Evolutionary conservation across 2,113 vertebrate species (phyloP).

Genomic region (Ptilorrhoa leucosticta): DNA sequence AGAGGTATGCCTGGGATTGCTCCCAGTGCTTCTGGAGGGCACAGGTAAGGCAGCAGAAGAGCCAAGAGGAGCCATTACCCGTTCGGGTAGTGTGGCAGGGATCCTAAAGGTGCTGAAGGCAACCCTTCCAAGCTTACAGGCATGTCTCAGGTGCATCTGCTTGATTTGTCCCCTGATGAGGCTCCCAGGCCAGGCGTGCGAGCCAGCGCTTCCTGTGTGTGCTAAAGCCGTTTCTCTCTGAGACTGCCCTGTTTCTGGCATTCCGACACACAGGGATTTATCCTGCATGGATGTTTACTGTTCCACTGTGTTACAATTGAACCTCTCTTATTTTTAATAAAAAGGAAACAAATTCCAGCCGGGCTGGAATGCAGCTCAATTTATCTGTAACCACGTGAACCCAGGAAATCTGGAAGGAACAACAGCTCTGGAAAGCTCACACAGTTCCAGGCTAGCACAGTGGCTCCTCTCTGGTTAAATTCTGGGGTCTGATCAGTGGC

Average conservation of each 20-base stretch:
- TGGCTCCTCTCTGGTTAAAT: not conserved
- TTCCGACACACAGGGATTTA: not conserved
- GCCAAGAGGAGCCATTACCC: not conserved
- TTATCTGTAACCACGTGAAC: not conserved
- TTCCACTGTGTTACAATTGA: not conserved
- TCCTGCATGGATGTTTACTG: not conserved
- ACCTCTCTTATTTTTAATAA: slow-evolving; percentile 46
- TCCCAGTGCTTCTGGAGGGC: not conserved
- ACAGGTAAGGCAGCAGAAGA: not conserved
- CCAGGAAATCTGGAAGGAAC: not conserved
- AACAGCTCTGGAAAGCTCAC: not conserved
- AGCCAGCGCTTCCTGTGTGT: not conserved
- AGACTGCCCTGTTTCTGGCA: not conserved
- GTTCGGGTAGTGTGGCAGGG: not conserved
- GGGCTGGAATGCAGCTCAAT: slow-evolving; percentile 13
- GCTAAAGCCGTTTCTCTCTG: not conserved
- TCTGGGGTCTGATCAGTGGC: not conserved
- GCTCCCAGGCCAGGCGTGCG: accelerated
- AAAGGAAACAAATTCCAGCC: slow-evolving; percentile 7
- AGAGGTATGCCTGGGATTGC: not conserved
- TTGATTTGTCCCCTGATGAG: not conserved
- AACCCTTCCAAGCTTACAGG: not conserved
- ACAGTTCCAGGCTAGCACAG: not conserved
- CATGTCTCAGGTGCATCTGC: not conserved
- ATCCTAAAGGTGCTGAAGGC: not conserved